Conservation (phyloP, 2,113 vertebrate genomes). For the Willisornis vidua region DNA sequence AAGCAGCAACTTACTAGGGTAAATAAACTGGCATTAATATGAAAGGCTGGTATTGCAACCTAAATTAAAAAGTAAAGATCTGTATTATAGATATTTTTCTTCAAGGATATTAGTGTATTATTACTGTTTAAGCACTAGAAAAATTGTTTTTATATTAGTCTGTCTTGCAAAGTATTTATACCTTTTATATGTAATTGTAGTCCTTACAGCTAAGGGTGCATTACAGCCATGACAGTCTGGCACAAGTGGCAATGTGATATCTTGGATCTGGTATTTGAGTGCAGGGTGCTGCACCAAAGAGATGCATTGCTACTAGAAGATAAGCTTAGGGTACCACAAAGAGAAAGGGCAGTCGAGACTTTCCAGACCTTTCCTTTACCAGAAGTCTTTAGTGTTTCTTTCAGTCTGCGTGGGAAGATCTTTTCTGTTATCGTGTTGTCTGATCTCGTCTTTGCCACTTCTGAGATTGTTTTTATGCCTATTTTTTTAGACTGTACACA, state of each 20-base stretch:
- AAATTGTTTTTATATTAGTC: fast-evolving
- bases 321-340: background rate
- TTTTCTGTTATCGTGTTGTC: background rate
- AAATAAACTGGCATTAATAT: background rate
- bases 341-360: background rate
- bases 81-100: background rate
- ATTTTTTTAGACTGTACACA: background rate
- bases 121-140: background rate
- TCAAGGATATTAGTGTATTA: background rate
- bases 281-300: background rate
- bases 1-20: background rate
- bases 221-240: background rate
- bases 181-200: background rate
- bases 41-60: background rate
- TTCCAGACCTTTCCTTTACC: background rate
- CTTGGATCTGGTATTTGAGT: background rate
- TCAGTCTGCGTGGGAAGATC: background rate
- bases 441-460: background rate
- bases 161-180: background rate
- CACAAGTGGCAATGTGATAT: background rate
- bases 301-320: background rate
- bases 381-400: background rate
- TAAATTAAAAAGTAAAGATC: background rate
- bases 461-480: background rate
- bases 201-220: background rate